Evolutionary conservation across 2,888 invertebrate species (phyloP).

Genomic region (Pardosa pseudoannulata): DNA sequence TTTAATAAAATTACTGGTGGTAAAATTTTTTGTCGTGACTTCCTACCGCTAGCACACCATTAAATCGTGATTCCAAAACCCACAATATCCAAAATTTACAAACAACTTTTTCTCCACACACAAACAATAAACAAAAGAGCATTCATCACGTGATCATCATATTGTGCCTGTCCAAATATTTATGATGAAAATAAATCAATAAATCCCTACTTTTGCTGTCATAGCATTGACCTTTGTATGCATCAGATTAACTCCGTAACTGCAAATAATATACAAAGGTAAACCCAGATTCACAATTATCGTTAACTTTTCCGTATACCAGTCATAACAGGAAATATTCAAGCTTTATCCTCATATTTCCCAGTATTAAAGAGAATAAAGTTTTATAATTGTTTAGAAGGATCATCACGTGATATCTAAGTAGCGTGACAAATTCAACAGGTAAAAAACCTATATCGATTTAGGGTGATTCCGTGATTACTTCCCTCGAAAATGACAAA

Average conservation of each 20-base stretch:
- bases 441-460: conserved; percentile 43
- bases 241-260: not conserved
- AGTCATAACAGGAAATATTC: conserved; percentile 23
- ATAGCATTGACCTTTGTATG: too few species aligned
- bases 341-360: conserved; percentile 33
- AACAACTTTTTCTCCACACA: too few species aligned
- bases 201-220: too few species aligned
- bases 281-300: not conserved
- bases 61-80: too few species aligned
- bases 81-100: too few species aligned
- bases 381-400: conserved; percentile 58
- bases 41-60: too few species aligned
- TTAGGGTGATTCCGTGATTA: conserved; percentile 19
- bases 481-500: not conserved
- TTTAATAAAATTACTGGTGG: too few species aligned
- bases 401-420: conserved; percentile 20
- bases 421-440: conserved; percentile 28
- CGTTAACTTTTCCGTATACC: not conserved
- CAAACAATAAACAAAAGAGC: not conserved
- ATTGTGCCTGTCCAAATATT: not conserved
- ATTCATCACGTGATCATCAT: not conserved
- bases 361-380: not conserved
- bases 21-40: too few species aligned
- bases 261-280: not conserved
- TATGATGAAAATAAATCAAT: not conserved